Percentiles rank a stretch among this genome's conserved stretches.
Conservation (phyloP, 2,797 vertebrate species). For the Coilia nasus region DNA sequence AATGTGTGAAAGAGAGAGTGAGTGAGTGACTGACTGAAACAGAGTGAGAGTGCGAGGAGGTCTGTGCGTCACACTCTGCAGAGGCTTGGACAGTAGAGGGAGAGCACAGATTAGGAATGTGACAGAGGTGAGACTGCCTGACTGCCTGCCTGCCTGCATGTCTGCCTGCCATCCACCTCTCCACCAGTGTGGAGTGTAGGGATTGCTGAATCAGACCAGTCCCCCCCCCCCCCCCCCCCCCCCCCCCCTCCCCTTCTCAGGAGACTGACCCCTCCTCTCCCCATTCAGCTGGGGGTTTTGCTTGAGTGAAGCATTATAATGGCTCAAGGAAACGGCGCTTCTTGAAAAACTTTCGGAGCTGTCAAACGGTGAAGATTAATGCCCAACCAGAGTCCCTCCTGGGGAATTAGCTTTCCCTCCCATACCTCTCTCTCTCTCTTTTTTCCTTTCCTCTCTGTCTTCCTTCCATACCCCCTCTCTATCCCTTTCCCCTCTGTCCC, state of each 20-base stretch:
- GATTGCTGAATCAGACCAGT: background rate
- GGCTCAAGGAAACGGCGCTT: constrained; percentile 78
- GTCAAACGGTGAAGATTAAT: constrained; percentile 82
- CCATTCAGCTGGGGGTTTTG: constrained; percentile 65
- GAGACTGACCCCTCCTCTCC: constrained; percentile 52
- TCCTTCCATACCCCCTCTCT: constrained; percentile 42
- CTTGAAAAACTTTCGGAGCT: constrained; percentile 81
- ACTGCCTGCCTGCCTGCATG: background rate
- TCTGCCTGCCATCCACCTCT: background rate
- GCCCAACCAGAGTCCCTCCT: constrained; percentile 67
- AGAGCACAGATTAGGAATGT: background rate
- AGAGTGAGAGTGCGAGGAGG: too few relatives aligned
- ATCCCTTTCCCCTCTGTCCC: constrained; percentile 21
- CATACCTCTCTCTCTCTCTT: constrained; percentile 32
- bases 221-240: background rate
- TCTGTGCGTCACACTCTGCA: background rate
- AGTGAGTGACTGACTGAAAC: too few relatives aligned
- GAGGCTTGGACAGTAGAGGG: constrained; percentile 32
- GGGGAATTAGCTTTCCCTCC: constrained; percentile 61
- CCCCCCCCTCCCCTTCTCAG: constrained; percentile 52
- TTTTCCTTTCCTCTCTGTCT: constrained; percentile 43
- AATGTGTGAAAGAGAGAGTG: too few relatives aligned
- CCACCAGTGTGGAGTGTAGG: background rate
- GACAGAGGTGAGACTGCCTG: background rate
- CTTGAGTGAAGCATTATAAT: constrained; percentile 82